These are phyloP conservation scores for Bergia sp. DNA, from an alignment of 92 coral and sea anemone genomes.

Conservation along the genomic window DNA sequence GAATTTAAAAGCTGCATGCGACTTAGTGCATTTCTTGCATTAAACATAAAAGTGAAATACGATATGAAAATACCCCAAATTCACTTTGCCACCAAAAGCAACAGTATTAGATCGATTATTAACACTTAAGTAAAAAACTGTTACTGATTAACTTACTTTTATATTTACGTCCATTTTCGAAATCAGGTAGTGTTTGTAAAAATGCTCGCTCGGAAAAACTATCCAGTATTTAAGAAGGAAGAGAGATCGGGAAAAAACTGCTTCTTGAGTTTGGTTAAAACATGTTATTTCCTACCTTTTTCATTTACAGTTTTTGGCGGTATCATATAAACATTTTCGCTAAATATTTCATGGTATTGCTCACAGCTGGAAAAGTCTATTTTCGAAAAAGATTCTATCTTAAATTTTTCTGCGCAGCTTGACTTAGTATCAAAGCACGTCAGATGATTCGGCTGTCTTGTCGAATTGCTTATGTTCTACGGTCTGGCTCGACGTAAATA, in stretches of 20 bases:
- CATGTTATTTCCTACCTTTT: neutral
- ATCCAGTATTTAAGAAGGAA: neutral
- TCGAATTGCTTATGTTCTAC: neutral
- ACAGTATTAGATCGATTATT: neutral
- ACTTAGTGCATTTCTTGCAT: neutral
- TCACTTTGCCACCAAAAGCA: neutral
- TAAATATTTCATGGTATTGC: neutral
- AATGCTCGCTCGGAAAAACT: neutral
- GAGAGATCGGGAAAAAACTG: neutral
- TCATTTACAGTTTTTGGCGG: neutral
- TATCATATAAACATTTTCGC: neutral
- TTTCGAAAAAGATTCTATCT: neutral
- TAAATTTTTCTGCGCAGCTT: neutral
- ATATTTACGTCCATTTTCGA: neutral
- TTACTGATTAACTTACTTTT: neutral
- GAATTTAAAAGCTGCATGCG: neutral
- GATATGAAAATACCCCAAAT: too few species aligned
- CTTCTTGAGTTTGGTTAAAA: neutral
- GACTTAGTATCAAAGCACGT: neutral
- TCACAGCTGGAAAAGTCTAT: neutral
- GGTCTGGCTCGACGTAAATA: neutral
- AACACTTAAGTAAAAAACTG: too few species aligned
- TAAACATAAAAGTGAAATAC: too few species aligned
- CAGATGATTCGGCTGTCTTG: slow-evolving; percentile 3
- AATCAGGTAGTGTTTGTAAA: neutral